Conservation (phyloP, 2,797 vertebrate species). For the Arremon aurantiirostris region DNA sequence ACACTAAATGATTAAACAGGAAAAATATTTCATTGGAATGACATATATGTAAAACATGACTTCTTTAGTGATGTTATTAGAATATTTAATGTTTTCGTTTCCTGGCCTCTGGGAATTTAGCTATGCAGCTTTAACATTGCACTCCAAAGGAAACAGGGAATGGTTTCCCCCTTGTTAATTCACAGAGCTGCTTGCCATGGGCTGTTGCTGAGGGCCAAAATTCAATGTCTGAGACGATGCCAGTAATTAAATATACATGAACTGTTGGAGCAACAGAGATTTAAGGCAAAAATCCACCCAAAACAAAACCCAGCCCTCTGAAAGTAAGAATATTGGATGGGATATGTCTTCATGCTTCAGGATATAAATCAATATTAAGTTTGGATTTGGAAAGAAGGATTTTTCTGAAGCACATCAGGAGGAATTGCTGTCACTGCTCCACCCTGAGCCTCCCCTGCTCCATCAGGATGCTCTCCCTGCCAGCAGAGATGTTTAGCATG, state of each 20-base stretch:
- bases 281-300: slow-evolving; percentile 37
- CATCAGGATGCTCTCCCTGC: not conserved
- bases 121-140: slow-evolving; percentile 20
- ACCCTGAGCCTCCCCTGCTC: not conserved
- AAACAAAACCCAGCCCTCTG: not conserved
- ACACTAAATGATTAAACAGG: slow-evolving; percentile 20
- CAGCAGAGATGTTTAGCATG: not conserved
- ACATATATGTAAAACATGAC: slow-evolving; percentile 28
- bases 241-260: slow-evolving; percentile 6
- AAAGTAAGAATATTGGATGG: not conserved
- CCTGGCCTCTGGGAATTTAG: slow-evolving; percentile 29
- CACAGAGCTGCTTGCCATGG: not conserved
- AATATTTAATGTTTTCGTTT: slow-evolving; percentile 60
- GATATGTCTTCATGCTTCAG: not conserved
- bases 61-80: slow-evolving; percentile 39
- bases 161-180: slow-evolving; percentile 22
- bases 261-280: not conserved
- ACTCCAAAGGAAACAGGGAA: slow-evolving; percentile 24
- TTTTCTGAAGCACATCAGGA: not conserved
- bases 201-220: slow-evolving; percentile 14
- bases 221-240: not conserved
- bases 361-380: not conserved
- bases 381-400: not conserved
- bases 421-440: not conserved
- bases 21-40: slow-evolving; percentile 41